Base-by-base conservation (phyloP, 2,888 invertebrate genomes). In the Tineola bisselliella region DNA sequence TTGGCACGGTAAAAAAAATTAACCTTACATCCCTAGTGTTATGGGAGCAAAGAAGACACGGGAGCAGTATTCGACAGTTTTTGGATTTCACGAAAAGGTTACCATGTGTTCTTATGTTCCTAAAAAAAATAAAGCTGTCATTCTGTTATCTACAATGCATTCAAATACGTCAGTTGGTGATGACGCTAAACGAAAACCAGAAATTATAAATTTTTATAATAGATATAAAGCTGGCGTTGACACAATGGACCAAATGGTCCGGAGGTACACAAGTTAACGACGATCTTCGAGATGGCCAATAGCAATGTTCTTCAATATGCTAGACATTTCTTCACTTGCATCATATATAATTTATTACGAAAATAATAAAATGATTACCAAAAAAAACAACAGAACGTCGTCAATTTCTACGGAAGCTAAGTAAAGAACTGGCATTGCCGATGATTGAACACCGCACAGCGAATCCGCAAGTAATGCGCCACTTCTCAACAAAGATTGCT, bases 111-210 rank as follows among this genome's bases (percentile, higher is more conserved):
- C 52, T 48, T 59, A 62, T 17, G 59, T 62, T 59, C 59, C 62
- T 12, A 59, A 62, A 59, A 13, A 59, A 59, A 62, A 59, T 11
- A 48, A 52, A 59, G 59, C 62, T 59, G 52, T 68, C 68, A 18
- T 54, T 25, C 18, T 54, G 12, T n/a, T 54, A 17, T 54, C 54
- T 18, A 54, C 54, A 13, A 25, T 54, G 54, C 54, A 54, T 18
- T 17, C 6, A 17, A 18, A 54, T 54, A 12, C 13, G 5, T 13
- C 54, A 13, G 18, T 54, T 54, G 17, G 18, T 15, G 54, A 54
- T 17, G 18, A 13, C 6, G 17, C 54, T 17, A 18, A 13, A 6
- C 54, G 18, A 6, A 54, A 54, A 54, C 18, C 54, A 54, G 54
- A 54, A 54, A 54, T 54, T 17, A 54, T 54, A 17, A 15, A 5